These are phyloP conservation scores for Tolypeutes matacus DNA, from an alignment of 2,797 vertebrate species.

Conservation along the genomic window DNA sequence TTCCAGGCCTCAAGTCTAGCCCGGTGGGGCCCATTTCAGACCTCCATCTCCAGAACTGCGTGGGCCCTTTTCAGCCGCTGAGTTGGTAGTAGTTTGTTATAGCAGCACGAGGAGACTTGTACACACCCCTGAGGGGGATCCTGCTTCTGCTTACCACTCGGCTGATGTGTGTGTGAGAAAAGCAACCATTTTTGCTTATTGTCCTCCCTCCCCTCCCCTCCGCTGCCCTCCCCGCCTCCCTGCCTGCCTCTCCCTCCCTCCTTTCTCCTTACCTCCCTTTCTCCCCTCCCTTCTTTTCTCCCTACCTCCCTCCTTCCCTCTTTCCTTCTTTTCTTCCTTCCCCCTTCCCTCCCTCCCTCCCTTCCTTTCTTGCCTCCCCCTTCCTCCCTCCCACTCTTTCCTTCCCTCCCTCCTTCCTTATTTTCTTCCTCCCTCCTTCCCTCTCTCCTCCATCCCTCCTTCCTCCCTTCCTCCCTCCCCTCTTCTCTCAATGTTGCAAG, in stretches of 20 bases:
- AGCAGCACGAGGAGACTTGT: not conserved
- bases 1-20: fast-evolving
- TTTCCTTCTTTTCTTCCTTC: too few relatives aligned
- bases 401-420: too few relatives aligned
- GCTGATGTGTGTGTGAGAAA: too few relatives aligned
- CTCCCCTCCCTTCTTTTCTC: fast-evolving
- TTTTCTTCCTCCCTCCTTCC: too few relatives aligned
- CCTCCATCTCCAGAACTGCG: not conserved
- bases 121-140: not conserved
- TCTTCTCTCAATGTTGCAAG: too few relatives aligned
- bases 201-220: not conserved
- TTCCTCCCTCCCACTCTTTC: too few relatives aligned
- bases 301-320: too few relatives aligned
- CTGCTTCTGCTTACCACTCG: fast-evolving
- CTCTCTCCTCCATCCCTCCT: fast-evolving
- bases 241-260: too few relatives aligned
- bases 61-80: fast-evolving
- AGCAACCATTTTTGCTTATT: too few relatives aligned
- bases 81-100: not conserved
- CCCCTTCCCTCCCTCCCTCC: fast-evolving
- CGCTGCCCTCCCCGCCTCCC: fast-evolving
- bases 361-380: too few relatives aligned
- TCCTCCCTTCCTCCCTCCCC: too few relatives aligned
- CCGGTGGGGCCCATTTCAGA: fast-evolving
- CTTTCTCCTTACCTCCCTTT: too few relatives aligned